Conservation (phyloP, 2,888 invertebrate species). For the Plagodis dolabraria region DNA sequence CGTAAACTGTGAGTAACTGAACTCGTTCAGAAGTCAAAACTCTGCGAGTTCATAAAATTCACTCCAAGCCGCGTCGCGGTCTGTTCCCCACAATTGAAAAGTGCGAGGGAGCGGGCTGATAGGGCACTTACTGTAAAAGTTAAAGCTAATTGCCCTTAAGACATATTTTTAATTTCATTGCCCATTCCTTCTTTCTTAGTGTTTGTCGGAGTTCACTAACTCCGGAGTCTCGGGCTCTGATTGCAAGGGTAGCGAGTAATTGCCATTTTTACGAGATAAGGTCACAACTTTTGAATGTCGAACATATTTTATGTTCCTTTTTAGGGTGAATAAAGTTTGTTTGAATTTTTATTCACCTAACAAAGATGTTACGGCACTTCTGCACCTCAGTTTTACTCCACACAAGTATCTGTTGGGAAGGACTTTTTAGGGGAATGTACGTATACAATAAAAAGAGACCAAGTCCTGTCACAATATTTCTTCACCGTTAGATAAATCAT, state of each 20-base stretch:
- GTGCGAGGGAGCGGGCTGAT: constrained; percentile 74
- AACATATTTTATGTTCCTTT: constrained; percentile 74
- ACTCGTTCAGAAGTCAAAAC: constrained; percentile 71
- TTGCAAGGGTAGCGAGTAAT: constrained; percentile 78
- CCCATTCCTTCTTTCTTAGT: constrained; percentile 80
- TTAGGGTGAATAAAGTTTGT: constrained; percentile 38
- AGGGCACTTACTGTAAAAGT: constrained; percentile 85
- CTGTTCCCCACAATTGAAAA: constrained; percentile 82
- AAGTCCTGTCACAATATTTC: constrained; percentile 8
- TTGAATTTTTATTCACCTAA: constrained; percentile 24
- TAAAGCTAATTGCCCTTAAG: constrained; percentile 86
- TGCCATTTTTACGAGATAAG: constrained; percentile 83
- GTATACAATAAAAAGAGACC: neutral
- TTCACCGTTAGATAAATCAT: constrained; percentile 20
- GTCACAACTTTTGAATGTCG: constrained; percentile 80
- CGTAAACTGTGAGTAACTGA: constrained; percentile 51
- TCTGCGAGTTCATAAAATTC: constrained; percentile 81
- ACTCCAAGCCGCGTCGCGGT: constrained; percentile 70
- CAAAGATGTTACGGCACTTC: constrained; percentile 12
- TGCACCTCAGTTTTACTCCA: neutral
- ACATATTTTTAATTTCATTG: constrained; percentile 86
- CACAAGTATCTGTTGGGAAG: neutral
- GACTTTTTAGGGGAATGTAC: no score
- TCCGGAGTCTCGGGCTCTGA: constrained; percentile 50
- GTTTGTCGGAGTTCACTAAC: constrained; percentile 77